Base-by-base conservation (phyloP, 2,797 vertebrate species). In the Poecilia picta region DNA sequence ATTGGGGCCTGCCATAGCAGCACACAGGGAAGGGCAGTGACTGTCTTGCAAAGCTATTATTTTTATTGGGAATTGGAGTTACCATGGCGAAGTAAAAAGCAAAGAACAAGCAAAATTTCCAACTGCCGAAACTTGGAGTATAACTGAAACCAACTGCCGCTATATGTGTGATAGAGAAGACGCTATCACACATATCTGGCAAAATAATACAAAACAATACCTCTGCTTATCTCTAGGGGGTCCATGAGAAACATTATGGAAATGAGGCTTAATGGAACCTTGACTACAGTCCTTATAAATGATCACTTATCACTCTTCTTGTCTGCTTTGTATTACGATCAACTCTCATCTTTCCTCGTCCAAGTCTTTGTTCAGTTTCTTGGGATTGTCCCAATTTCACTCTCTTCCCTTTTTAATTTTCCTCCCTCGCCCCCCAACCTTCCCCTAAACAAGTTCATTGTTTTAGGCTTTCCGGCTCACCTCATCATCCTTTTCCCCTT, bases 181-280 rank as follows among this genome's bases (percentile, higher is more conserved):
- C 79, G 76, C 81, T 74, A 82, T 89, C 73, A 75, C 73, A 75
- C 79, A 74, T 79, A 81, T 85, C 89, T 91, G 85, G 74, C 75
- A 86, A 79, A 83, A 81, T 89, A 83, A 87, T 81, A 76, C 86
- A 23, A 28, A 13, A 28, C 62, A 68, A 83, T 81, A 86, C 76
- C 87, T 89, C 81, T 78, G 84, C 85, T 87, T 82, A 75, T 89
- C 87, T 78, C 85, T 91, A 93, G 94, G 92, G 90, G 93, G 88
- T 85, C 91, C 88, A 87, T 70, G 73, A 90, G 83, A 86, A 91
- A 84, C 89, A 93, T 95, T 95, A 95, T 95, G 94, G 90, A 93
- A 91, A 95, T 95, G 83, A 91, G 88, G 36, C 57, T 90, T 93
- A 94, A 95, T 93, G 90, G 93, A 88, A 85, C 89, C 53, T 88